These are phyloP conservation scores for Adrianichthys oophorus DNA, from an alignment of 2,797 vertebrate genomes.

Conservation along the genomic window DNA sequence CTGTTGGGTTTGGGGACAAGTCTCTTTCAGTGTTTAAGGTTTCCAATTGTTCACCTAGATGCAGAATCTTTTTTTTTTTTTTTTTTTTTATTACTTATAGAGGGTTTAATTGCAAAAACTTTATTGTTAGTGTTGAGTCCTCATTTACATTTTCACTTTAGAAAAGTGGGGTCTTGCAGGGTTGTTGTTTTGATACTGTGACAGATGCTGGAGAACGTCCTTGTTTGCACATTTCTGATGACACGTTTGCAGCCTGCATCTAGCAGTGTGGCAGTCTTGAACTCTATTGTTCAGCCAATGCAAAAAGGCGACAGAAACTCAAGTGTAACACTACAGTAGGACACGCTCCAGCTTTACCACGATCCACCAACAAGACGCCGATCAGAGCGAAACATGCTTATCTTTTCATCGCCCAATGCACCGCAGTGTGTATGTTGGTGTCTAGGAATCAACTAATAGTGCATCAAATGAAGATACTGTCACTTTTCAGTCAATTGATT, in stretches of 20 bases:
- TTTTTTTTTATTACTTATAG: no score
- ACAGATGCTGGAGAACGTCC: conserved; percentile 39
- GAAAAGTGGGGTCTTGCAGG: conserved; percentile 65
- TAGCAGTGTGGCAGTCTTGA: conserved; percentile 53
- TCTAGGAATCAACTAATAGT: conserved; percentile 71
- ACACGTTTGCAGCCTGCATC: conserved; percentile 62
- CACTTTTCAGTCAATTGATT: conserved; percentile 50
- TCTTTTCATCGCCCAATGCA: conserved; percentile 72
- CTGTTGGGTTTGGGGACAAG: no score
- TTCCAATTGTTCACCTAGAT: no score
- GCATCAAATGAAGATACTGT: conserved; percentile 65
- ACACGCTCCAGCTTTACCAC: conserved; percentile 41
- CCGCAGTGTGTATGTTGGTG: conserved; percentile 47
- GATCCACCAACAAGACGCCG: conserved; percentile 57
- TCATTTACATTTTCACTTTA: conserved; percentile 65
- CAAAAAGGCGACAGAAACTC: conserved; percentile 41
- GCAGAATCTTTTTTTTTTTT: no score
- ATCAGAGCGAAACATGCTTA: conserved; percentile 75
- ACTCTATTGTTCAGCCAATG: conserved; percentile 28
- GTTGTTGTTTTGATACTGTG: conserved; percentile 47
- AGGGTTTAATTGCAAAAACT: conserved; percentile 67
- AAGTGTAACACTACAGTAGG: conserved; percentile 51
- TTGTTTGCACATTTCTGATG: conserved; percentile 49
- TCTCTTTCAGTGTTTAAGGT: no score
- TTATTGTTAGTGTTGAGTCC: conserved; percentile 71